phyloP scores from a whole-genome alignment of 2,113 vertebrate species.

The Heterochromis multidens region DNA sequence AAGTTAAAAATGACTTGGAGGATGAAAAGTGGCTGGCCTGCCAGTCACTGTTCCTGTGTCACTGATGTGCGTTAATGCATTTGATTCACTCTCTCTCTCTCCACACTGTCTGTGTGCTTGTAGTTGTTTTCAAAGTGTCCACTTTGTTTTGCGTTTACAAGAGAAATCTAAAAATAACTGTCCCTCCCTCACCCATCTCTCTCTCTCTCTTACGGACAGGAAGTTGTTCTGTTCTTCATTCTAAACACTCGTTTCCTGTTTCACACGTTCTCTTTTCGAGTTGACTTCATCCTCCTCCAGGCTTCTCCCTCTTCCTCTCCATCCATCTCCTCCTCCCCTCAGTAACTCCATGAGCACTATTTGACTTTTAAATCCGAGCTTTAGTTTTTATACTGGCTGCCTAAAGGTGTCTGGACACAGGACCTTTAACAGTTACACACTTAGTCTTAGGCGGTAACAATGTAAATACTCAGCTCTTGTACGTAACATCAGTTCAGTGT shows the following conservation, averaged over 20 bases:
- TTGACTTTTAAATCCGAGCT: background rate
- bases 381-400: background rate
- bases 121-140: conserved; percentile 20
- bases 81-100: background rate
- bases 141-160: conserved; percentile 43
- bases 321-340: background rate
- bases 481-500: background rate
- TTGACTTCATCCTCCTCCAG: background rate
- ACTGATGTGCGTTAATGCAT: background rate
- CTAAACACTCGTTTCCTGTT: conserved; percentile 79
- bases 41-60: background rate
- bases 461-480: background rate
- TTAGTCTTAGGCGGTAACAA: background rate
- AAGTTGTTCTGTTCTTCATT: conserved; percentile 75
- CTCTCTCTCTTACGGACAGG: conserved; percentile 58
- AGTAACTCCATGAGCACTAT: background rate
- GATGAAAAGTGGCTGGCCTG: background rate
- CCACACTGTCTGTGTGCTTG: background rate
- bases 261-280: conserved; percentile 58
- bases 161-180: conserved; percentile 47
- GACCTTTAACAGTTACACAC: background rate
- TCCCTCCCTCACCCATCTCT: background rate
- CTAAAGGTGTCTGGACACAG: background rate
- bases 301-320: background rate
- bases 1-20: background rate